A percentile compares a stretch with the other conserved stretches of the same genome.
These are phyloP conservation scores for Rhopalosiphum maidis DNA, from an alignment of 1,140 invertebrate genomes.

Conservation along the genomic window DNA sequence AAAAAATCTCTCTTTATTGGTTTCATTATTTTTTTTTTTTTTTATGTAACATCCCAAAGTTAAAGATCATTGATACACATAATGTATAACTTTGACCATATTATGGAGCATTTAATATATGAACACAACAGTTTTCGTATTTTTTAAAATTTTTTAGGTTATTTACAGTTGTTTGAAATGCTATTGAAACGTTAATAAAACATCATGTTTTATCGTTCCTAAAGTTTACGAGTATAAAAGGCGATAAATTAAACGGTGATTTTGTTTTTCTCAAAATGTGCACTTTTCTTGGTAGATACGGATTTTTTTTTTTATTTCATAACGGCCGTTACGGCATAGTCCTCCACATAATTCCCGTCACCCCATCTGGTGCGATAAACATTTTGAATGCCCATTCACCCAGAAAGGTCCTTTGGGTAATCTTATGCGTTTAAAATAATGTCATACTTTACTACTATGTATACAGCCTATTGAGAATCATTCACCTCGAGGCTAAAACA, in stretches of 20 bases:
- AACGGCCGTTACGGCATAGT: conserved; percentile 38
- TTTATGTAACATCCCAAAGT: neutral
- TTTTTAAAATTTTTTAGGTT: neutral
- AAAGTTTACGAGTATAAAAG: neutral
- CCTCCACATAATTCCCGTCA: conserved; percentile 30
- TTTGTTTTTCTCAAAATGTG: conserved; percentile 20
- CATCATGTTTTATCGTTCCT: neutral
- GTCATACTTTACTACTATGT: conserved; percentile 6
- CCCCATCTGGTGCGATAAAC: conserved; percentile 39
- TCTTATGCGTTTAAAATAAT: conserved; percentile 42
- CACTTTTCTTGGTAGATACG: conserved; percentile 10
- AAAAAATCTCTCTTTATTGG: neutral
- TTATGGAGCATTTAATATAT: neutral
- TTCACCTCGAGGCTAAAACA: conserved; percentile 42
- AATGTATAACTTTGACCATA: neutral
- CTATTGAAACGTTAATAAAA: conserved; percentile 36
- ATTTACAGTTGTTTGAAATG: conserved; percentile 4
- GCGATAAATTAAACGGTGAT: conserved; percentile 40
- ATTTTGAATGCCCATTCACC: conserved; percentile 35
- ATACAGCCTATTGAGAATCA: conserved; percentile 32
- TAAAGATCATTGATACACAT: neutral
- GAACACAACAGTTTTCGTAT: neutral
- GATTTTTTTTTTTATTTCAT: conserved; percentile 11
- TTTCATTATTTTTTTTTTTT: neutral
- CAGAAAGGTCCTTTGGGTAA: conserved; percentile 44